phyloP scores from a whole-genome alignment of 1,140 invertebrate genomes.

The Drosophila kikkawai region DNA sequence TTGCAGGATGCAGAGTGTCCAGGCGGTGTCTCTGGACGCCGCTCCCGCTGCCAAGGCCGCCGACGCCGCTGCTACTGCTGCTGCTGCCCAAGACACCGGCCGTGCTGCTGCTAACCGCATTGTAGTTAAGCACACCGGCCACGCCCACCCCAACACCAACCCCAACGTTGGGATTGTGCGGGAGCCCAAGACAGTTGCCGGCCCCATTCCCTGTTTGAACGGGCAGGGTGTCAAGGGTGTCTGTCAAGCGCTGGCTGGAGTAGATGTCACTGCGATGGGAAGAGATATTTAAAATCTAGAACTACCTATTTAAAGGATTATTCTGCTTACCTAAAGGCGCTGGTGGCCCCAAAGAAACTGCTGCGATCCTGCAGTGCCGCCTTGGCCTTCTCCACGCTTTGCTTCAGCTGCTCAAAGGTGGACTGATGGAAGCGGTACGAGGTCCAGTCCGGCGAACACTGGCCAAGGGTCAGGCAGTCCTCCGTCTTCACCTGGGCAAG shows the following conservation, averaged over 20 bases:
- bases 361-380: constrained; percentile 89
- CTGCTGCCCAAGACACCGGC: constrained; percentile 61
- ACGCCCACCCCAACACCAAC: constrained; percentile 54
- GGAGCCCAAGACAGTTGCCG: constrained; percentile 72
- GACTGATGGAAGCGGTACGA: constrained; percentile 91
- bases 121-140: constrained; percentile 74
- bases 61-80: constrained; percentile 26
- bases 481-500: constrained; percentile 87
- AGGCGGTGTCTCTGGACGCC: constrained; percentile 73
- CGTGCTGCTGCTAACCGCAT: constrained; percentile 76
- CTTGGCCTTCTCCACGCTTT: constrained; percentile 95
- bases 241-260: constrained; percentile 77
- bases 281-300: background rate
- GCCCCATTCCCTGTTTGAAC: constrained; percentile 69
- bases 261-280: constrained; percentile 75
- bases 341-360: constrained; percentile 81
- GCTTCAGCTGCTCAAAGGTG: constrained; percentile 94
- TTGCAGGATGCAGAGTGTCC: constrained; percentile 76
- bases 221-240: constrained; percentile 79
- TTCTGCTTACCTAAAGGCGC: constrained; percentile 77
- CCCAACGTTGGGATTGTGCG: constrained; percentile 67
- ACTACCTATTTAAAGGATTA: too few species aligned
- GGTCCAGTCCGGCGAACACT: constrained; percentile 88
- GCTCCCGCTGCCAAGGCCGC: constrained; percentile 30
- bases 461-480: constrained; percentile 86